A percentile compares a stretch with the other conserved stretches of the same genome.
phyloP scores from a whole-genome alignment of 2,888 invertebrate genomes.

The Melinaea marsaeus region DNA sequence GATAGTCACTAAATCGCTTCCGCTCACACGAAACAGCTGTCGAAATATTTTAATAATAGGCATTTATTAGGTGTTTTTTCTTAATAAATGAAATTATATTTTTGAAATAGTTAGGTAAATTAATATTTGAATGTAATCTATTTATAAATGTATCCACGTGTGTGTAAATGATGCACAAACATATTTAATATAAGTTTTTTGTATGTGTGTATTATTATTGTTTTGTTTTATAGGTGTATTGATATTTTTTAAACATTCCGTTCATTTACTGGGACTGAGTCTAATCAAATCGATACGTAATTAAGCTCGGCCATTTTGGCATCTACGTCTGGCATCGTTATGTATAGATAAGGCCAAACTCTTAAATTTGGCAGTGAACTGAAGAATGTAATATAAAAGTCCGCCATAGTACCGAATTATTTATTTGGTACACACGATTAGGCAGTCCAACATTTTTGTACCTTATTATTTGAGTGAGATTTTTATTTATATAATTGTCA shows the following conservation, averaged over 20 bases:
- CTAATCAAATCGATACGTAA: neutral
- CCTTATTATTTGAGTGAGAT: constrained; percentile 10
- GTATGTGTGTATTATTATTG: constrained; percentile 6
- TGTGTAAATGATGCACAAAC: constrained; percentile 29
- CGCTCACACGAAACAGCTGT: constrained; percentile 39
- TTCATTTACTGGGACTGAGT: neutral
- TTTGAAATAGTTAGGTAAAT: constrained; percentile 53
- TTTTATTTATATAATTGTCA: constrained; percentile 13
- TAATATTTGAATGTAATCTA: constrained; percentile 50
- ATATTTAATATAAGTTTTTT: constrained; percentile 9
- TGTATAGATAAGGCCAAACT: neutral
- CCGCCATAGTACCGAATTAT: no score
- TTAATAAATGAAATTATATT: constrained; percentile 60
- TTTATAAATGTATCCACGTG: constrained; percentile 29
- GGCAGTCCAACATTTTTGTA: neutral
- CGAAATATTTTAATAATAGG: constrained; percentile 38
- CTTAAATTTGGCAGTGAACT: constrained; percentile 6
- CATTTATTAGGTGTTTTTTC: constrained; percentile 47
- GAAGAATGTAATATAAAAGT: no score
- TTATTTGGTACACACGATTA: no score
- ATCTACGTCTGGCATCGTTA: constrained; percentile 11
- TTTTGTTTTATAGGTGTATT: constrained; percentile 6
- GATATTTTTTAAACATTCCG: neutral
- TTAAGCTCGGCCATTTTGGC: constrained; percentile 6
- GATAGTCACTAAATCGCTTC: constrained; percentile 35